Percentiles rank a stretch among this genome's conserved stretches.
These are phyloP conservation scores for Rhaphigaster nebulosa DNA, from an alignment of 2,888 invertebrate species.

Conservation along the genomic window DNA sequence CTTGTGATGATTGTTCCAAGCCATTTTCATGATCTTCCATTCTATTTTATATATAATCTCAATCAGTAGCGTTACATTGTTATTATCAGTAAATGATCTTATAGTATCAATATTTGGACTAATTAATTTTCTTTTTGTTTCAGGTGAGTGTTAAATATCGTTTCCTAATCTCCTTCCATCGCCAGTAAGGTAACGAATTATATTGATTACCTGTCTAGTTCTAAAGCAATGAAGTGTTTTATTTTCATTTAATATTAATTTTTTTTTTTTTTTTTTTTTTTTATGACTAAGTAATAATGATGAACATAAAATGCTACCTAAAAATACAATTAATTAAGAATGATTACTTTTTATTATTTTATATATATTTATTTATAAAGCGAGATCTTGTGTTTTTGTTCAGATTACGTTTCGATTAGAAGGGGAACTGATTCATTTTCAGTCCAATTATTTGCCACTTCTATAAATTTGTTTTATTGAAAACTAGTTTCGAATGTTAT, in stretches of 20 bases:
- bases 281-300: too few relatives aligned
- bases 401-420: too few relatives aligned
- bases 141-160: not conserved
- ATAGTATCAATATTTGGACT: not conserved
- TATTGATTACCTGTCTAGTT: not conserved
- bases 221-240: not conserved
- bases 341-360: too few relatives aligned
- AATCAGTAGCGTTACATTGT: not conserved
- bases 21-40: not conserved
- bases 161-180: not conserved
- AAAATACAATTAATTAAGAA: too few relatives aligned
- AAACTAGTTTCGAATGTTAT: too few relatives aligned
- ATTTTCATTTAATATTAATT: not conserved
- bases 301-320: too few relatives aligned
- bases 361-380: too few relatives aligned
- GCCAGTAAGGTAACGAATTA: not conserved
- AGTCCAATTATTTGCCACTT: too few relatives aligned
- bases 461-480: too few relatives aligned
- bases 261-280: too few relatives aligned
- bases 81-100: not conserved
- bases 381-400: too few relatives aligned
- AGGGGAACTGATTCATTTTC: too few relatives aligned
- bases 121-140: not conserved
- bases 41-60: not conserved
- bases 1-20: not conserved